Evolutionary conservation across 2,888 invertebrate species (phyloP).

Genomic region (Boloria selene): DNA sequence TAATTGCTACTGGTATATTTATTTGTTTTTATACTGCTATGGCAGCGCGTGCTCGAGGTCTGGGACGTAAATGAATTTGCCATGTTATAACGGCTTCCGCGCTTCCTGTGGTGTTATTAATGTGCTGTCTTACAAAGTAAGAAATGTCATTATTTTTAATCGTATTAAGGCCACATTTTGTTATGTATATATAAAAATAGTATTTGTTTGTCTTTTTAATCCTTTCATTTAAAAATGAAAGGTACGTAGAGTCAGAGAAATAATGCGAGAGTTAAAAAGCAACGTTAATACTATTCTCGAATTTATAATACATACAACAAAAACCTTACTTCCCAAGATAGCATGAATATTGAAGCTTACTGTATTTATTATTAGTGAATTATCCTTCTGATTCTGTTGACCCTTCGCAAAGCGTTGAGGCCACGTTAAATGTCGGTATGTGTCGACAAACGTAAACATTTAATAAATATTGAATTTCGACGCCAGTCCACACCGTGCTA

Average conservation of each 20-base stretch:
- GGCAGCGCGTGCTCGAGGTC: slow-evolving; percentile 13
- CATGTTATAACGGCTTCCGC: slow-evolving; percentile 21
- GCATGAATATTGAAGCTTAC: slow-evolving; percentile 6
- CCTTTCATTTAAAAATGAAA: too few species aligned
- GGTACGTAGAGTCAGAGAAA: too few species aligned
- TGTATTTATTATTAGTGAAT: slow-evolving; percentile 27
- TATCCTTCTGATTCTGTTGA: slow-evolving; percentile 34
- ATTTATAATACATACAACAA: too few species aligned
- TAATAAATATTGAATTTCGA: slow-evolving; percentile 47
- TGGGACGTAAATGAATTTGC: slow-evolving; percentile 18
- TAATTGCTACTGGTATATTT: slow-evolving; percentile 13
- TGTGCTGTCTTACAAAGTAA: slow-evolving; percentile 1
- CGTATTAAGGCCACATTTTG: not conserved
- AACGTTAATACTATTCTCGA: too few species aligned
- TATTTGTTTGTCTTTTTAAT: too few species aligned
- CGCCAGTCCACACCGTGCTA: slow-evolving; percentile 41
- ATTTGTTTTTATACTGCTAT: slow-evolving; percentile 9
- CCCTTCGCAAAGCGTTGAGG: slow-evolving; percentile 29
- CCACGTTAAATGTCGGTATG: slow-evolving; percentile 46
- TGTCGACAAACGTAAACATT: slow-evolving; percentile 50
- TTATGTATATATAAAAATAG: too few species aligned
- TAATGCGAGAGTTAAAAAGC: too few species aligned
- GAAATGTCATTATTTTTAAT: not conserved
- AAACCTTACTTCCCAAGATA: slow-evolving; percentile 6
- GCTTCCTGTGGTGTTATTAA: slow-evolving; percentile 14